These are phyloP conservation scores for Dexiosoma caninum DNA, from an alignment of 2,888 invertebrate genomes.

Conservation along the genomic window DNA sequence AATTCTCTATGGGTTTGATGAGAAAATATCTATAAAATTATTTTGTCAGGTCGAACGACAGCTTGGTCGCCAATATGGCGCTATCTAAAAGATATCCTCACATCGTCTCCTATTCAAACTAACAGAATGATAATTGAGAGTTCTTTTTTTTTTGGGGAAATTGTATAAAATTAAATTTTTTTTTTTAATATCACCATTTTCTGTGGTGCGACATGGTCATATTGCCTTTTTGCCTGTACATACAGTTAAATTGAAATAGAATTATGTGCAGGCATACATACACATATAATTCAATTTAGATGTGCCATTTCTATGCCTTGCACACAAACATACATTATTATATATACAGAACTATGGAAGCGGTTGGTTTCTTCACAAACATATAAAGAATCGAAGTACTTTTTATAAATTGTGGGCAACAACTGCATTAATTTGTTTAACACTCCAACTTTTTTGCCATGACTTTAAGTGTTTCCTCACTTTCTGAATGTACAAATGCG, in stretches of 20 bases:
- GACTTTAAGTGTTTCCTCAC: not conserved
- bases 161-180: constrained; percentile 1
- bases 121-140: not conserved
- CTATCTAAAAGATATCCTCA: constrained; percentile 27
- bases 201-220: constrained; percentile 32
- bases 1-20: constrained; percentile 62
- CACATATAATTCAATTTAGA: constrained; percentile 12
- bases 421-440: not conserved
- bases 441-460: too few species aligned
- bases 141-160: not conserved
- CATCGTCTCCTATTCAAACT: not conserved
- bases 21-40: constrained; percentile 75
- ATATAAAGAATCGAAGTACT: not conserved
- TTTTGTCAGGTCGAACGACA: constrained; percentile 71
- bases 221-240: not conserved
- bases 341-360: not conserved
- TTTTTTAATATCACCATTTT: constrained; percentile 12
- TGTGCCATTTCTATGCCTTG: not conserved
- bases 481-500: not conserved
- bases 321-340: too few species aligned
- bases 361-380: too few species aligned
- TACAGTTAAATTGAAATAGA: not conserved
- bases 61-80: constrained; percentile 62
- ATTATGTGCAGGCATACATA: too few species aligned
- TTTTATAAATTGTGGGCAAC: not conserved